Percentiles rank a stretch among this genome's conserved stretches.
phyloP scores from a whole-genome alignment of 2,888 invertebrate genomes.

The Antitype chi region DNA sequence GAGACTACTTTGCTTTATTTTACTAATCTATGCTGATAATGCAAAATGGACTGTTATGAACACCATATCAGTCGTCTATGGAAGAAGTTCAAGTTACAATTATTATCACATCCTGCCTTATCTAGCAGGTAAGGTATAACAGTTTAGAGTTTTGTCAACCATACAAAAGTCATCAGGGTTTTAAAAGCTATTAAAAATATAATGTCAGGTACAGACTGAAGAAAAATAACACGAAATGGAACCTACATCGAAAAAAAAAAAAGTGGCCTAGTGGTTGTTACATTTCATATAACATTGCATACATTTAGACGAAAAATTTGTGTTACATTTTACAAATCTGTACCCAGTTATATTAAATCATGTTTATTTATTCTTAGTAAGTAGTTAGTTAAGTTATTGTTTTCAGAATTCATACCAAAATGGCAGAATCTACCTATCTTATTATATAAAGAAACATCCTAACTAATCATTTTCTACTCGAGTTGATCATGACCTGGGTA shows the following conservation, averaged over 20 bases:
- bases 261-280: not conserved
- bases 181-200: not conserved
- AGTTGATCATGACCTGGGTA: no score
- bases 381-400: no score
- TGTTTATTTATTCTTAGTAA: not conserved
- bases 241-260: not conserved
- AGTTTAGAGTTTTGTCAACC: not conserved
- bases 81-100: conserved; percentile 19
- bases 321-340: not conserved
- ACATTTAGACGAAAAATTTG: not conserved
- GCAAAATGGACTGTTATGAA: not conserved
- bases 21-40: conserved; percentile 10
- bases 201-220: not conserved
- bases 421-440: not conserved
- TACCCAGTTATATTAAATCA: not conserved
- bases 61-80: no score
- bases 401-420: not conserved
- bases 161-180: not conserved
- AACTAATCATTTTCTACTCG: no score
- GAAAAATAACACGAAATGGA: not conserved
- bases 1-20: not conserved
- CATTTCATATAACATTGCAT: not conserved
- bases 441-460: not conserved
- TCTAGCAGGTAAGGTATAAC: not conserved
- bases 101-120: conserved; percentile 29